phyloP scores from a whole-genome alignment of 2,888 invertebrate genomes.

The Lydus trimaculatus region DNA sequence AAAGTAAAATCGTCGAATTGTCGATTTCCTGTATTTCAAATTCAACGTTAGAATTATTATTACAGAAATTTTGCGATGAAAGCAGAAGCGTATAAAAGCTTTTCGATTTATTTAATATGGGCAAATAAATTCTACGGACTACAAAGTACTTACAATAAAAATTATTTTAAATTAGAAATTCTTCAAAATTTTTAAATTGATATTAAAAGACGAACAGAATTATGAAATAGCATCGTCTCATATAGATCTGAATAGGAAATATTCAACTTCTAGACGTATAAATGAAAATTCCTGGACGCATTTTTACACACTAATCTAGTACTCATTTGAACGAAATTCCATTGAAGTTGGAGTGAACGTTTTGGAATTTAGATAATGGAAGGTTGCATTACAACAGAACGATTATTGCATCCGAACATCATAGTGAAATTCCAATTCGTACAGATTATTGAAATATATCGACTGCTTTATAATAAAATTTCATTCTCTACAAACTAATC shows the following conservation, averaged over 20 bases:
- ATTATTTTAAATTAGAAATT: background rate
- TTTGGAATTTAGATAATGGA: constrained; percentile 2
- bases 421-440: background rate
- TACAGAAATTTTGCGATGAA: background rate
- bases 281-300: constrained; percentile 29
- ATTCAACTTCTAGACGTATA: background rate
- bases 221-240: background rate
- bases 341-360: background rate
- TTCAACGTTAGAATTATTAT: background rate
- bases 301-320: constrained; percentile 28
- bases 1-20: constrained; percentile 1
- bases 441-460: background rate
- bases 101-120: background rate
- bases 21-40: background rate
- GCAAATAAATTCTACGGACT: background rate
- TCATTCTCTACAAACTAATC: no score
- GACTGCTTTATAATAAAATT: background rate
- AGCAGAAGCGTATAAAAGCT: background rate
- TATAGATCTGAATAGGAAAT: background rate
- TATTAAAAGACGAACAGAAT: background rate
- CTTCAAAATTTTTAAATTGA: background rate
- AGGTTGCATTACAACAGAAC: background rate
- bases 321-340: constrained; percentile 1
- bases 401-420: background rate
- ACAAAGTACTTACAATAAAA: background rate